These are phyloP conservation scores for Pteronotus mesoamericanus DNA, from an alignment of 2,797 vertebrate species.

Conservation along the genomic window DNA sequence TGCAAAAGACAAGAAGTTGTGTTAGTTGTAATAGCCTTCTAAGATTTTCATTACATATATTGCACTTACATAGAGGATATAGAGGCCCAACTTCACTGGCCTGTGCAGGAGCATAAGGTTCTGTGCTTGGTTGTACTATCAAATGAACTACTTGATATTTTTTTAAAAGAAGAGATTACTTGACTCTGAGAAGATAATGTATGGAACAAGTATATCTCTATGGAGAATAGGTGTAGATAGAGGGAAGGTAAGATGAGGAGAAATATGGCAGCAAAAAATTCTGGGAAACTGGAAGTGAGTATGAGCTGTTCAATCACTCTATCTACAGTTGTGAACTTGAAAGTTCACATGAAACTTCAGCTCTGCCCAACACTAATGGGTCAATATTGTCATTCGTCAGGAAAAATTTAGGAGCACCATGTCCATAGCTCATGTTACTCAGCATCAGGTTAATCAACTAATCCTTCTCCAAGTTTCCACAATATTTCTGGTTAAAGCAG, in stretches of 20 bases:
- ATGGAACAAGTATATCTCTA: not conserved
- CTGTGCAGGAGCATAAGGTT: not conserved
- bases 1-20: not conserved
- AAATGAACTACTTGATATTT: not conserved
- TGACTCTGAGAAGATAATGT: not conserved
- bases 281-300: not conserved
- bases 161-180: not conserved
- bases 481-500: not conserved
- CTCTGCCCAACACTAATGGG: not conserved
- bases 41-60: not conserved
- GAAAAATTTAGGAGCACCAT: not conserved
- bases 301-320: not conserved
- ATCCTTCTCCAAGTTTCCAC: not conserved
- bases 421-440: not conserved
- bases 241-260: not conserved
- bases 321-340: not conserved
- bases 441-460: not conserved
- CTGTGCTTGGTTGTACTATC: not conserved
- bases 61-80: not conserved
- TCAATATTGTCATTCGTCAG: not conserved
- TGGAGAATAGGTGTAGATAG: not conserved
- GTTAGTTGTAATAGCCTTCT: not conserved
- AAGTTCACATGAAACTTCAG: not conserved
- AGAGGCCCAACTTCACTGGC: not conserved
- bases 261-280: not conserved